Base-by-base conservation (phyloP, 2,888 invertebrate genomes). In the Deroplatys truncata region DNA sequence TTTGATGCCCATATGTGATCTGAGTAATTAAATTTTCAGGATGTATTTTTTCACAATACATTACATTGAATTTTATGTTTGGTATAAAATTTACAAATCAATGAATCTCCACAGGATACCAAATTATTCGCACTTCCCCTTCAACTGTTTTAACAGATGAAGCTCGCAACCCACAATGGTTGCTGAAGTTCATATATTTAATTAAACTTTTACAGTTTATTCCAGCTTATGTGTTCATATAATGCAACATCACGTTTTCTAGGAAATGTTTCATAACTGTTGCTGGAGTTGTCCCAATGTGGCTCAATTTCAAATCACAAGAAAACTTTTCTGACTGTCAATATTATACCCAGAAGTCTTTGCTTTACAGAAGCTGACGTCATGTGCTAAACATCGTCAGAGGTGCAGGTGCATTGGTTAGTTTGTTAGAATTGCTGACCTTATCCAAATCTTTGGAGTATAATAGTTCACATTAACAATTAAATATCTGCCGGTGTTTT, bases 381-480 rank as follows among this genome's bases (percentile, higher is more conserved):
- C 91, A 91, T 91, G 90, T 90, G 90, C 91, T 90, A 90, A 91
- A 89, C 89, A 90, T 89, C 90, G 89, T 89, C 89, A 90, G 88
- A 85, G 89, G 89, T 94, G 82, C 94, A 94, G 94, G 94, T 94
- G 94, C 94, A 94, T 94, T 94, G 94, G 94, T 94, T 94, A 94
- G 94, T 94, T 43, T 94, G 94, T 35, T 87, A 87, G 28, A 87
- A 94, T 94, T 94, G 94, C 94, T 94, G 94, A 94, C 94, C 94
- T 94, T 94, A 94, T 94, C 94, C 94, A 94, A 94, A 94, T 94
- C 94, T 94, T 94, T 94, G 94, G 94, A 94, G 94, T 94, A 94
- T 94, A 94, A 94, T 88, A 88, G 49, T 89, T 89, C 49, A 86
- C 84, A 82, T 85, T 85, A 90, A 90, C 82, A 29, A 49, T 88